Evolutionary conservation across 2,797 vertebrate genomes (phyloP).

Genomic region (Micrastur ruficollis): DNA sequence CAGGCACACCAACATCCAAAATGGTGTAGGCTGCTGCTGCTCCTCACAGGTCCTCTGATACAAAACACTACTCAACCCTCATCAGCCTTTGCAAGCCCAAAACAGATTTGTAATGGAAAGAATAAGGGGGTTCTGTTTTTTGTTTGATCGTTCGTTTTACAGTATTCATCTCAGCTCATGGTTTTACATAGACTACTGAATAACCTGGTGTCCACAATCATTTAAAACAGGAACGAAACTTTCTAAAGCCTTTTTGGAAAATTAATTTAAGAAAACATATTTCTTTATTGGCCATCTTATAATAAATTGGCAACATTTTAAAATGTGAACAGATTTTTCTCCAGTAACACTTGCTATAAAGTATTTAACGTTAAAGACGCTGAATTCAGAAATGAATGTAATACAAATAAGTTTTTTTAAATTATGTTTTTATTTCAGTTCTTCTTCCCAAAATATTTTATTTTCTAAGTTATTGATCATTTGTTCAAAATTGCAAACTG

Average conservation of each 20-base stretch:
- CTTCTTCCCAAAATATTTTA: neutral
- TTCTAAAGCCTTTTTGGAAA: neutral
- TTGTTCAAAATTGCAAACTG: neutral
- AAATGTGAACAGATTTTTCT: neutral
- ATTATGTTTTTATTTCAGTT: neutral
- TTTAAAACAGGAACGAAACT: neutral
- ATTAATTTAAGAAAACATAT: neutral
- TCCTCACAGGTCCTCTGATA: neutral
- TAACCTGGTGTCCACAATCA: neutral
- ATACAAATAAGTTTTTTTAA: neutral
- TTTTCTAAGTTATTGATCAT: neutral
- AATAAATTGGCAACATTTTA: neutral
- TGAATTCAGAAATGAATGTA: neutral
- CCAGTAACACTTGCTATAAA: neutral
- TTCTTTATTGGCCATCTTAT: neutral
- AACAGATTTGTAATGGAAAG: neutral
- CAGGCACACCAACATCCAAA: accelerated
- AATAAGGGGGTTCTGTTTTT: neutral
- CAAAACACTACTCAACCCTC: neutral
- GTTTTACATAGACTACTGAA: neutral
- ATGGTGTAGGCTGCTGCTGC: neutral
- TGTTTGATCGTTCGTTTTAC: neutral
- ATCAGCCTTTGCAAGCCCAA: neutral
- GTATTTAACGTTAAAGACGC: neutral
- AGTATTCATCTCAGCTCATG: neutral